Evolutionary conservation across 2,113 vertebrate species (phyloP), one percentile per base, ranked within the genome.

Genomic region (Lepisosteus osseus): DNA sequence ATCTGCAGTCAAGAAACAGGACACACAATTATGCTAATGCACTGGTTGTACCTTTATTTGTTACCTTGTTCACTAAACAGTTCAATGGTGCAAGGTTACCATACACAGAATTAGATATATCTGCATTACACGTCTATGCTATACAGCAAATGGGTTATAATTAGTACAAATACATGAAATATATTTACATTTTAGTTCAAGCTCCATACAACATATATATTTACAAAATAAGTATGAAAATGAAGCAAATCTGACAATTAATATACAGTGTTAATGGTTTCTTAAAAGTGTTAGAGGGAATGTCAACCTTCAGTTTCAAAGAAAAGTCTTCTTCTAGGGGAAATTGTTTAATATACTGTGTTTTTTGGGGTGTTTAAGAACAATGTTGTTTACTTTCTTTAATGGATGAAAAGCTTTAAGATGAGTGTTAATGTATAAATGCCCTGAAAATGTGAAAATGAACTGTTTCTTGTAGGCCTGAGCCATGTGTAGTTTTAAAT

Each of bases 81-180:
- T 83, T 95, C 92, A 87, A 95, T 95, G 95, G 94, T 95, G 96
- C 94, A 95, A 95, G 90, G 89, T 96, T 96, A 97, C 95, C 95
- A 93, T 93, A 98, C 96, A 99, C 93, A 93, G 93, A 93, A 90
- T 96, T 96, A 96, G 83, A 93, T 88, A 92, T 94, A 95, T 95
- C 93, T 92, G 96, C 95, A 94, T 93, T 93, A 96, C 96, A 98
- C 96, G 90, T 89, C 95, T 97, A 98, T 90, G 94, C 96, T 97
- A 95, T 97, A 96, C 94, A 98, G 96, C 95, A 91, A 95, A 95
- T 95, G 96, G 94, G 94, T 95, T 95, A 91, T 93, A 95, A 94
- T 97, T 95, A 98, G 96, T 98, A 99, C 97, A 99, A 98, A 99
- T 97, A 98, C 96, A 92, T 94, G 94, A 96, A 96, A 95, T 94